These are phyloP conservation scores for Centropus bengalensis DNA, from an alignment of 2,113 vertebrate genomes.

Conservation along the genomic window DNA sequence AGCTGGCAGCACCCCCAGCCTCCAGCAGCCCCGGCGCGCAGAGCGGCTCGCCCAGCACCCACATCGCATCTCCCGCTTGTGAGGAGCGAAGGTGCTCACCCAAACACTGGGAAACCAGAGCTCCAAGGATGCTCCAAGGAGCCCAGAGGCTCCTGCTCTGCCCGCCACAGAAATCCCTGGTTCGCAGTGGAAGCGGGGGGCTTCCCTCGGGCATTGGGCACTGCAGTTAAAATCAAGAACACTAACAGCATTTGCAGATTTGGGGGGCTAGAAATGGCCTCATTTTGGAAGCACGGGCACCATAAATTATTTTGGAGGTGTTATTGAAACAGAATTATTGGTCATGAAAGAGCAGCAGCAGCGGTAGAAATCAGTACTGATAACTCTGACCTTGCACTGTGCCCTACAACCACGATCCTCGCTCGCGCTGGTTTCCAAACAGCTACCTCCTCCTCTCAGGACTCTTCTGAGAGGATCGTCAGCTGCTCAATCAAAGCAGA, in stretches of 20 bases:
- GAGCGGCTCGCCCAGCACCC: background rate
- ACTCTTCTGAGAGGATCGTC: background rate
- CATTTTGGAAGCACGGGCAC: background rate
- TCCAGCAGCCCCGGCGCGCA: background rate
- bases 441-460: background rate
- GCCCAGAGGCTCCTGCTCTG: background rate
- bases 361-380: background rate
- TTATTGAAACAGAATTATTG: background rate
- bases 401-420: background rate
- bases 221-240: background rate
- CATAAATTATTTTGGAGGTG: background rate
- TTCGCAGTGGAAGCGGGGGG: rapidly evolving
- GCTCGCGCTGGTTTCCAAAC: background rate
- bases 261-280: background rate
- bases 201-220: rapidly evolving
- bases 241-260: background rate
- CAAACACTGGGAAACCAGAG: background rate
- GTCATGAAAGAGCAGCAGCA: background rate
- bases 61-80: rapidly evolving
- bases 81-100: background rate
- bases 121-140: background rate
- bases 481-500: background rate
- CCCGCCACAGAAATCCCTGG: rapidly evolving
- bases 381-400: background rate
- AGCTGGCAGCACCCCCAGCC: background rate